Evolutionary conservation across 2,888 invertebrate species (phyloP), one percentile per base, ranked within the genome.

Genomic region (Phyllotreta cruciferae): DNA sequence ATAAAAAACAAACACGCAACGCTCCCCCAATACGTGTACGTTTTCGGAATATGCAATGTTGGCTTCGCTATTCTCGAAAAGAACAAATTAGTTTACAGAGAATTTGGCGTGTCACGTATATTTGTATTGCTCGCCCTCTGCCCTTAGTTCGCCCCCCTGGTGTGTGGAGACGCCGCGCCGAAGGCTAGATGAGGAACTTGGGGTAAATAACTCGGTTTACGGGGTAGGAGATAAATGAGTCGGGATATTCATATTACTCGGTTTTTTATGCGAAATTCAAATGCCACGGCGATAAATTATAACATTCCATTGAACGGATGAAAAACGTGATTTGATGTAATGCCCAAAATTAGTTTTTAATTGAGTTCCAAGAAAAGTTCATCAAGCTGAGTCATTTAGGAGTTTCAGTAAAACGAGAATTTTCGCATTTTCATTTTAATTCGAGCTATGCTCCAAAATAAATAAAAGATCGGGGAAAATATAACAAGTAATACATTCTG

Each of bases 51-150:
- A 41, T 54, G 14, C 41, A 54, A 54, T 54, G 52, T 6, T 14
- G 52, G 6, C 38, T 37, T 11, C 37, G n/a, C 36, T 37, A 14
- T n/a, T 37, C 39, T 57, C 49, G 35, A 63, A 63, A 60, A 60
- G 63, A 63, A 56, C 60, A 55, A 63, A 60, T 63, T 63, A 60
- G 60, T 63, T 62, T 62, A 62, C 53, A 57, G 56, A 14, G 53
- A 53, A 62, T 57, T 62, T 57, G 62, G 50, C 62, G 53, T 45
- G 62, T 53, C 56, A 62, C 62, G 57, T 62, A 52, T 57, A 62
- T 57, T 56, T 57, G 57, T 56, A 42, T 35, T 56, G 52, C 56
- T 42, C 45, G 36, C 56, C 44, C 57, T 47, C 24, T 39, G 45
- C 14, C 44, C 56, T 39, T 11, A 11, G 13, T 38, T 37, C 14